Conservation (phyloP, 1,140 invertebrate species). For the Zaprionus africanus region DNA sequence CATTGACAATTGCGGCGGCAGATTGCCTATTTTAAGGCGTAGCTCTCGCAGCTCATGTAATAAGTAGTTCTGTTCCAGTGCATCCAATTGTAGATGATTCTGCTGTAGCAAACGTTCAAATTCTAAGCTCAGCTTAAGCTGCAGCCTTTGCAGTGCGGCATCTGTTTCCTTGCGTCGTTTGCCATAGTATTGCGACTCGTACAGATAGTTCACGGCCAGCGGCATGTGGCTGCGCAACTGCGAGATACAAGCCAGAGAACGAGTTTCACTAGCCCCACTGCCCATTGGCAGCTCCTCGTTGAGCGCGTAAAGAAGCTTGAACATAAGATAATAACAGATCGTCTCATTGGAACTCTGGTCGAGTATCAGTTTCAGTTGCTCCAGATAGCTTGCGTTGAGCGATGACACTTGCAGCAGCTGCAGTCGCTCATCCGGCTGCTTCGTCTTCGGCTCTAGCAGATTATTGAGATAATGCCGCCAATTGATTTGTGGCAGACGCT, state of each 20-base stretch:
- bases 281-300: conserved; percentile 48
- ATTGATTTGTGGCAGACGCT: conserved; percentile 50
- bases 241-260: conserved; percentile 39
- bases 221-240: conserved; percentile 60
- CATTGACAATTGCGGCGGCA: conserved; percentile 31
- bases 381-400: conserved; percentile 39
- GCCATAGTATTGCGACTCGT: conserved; percentile 51
- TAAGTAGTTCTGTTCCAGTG: conserved; percentile 37
- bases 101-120: conserved; percentile 42
- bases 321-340: conserved; percentile 66
- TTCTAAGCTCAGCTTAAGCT: conserved; percentile 23
- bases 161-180: conserved; percentile 31
- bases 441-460: conserved; percentile 4
- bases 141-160: conserved; percentile 32
- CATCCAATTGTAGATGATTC: conserved; percentile 49
- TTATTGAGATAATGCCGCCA: conserved; percentile 55
- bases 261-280: not conserved
- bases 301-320: conserved; percentile 58
- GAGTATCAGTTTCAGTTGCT: conserved; percentile 45
- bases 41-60: conserved; percentile 43
- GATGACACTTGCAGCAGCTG: conserved; percentile 49
- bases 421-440: not conserved
- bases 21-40: conserved; percentile 63
- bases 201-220: conserved; percentile 58
- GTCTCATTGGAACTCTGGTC: conserved; percentile 54